Conservation (phyloP, 2,113 vertebrate species). For the Boulengeromyrus knoepffleri region DNA sequence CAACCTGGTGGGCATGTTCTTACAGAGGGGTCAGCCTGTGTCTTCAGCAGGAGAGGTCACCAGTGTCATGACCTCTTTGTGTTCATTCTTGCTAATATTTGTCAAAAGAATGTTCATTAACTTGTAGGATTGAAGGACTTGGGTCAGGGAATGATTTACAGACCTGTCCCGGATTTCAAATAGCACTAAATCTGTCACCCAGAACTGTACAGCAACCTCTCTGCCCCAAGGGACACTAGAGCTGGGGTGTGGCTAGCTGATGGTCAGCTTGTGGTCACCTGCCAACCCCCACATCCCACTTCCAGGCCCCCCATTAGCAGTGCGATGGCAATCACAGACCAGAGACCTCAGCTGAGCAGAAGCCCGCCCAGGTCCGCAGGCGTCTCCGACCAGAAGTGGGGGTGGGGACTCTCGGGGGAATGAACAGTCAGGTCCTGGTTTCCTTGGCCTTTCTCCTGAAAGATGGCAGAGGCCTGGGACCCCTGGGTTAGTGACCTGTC, state of each 20-base stretch:
- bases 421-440: neutral
- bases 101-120: neutral
- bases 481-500: neutral
- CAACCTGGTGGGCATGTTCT: neutral
- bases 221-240: neutral
- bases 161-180: neutral
- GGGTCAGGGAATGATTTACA: neutral
- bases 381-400: neutral
- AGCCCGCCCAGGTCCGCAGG: neutral
- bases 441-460: neutral
- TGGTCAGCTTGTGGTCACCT: neutral
- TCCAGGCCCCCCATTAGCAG: neutral
- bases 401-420: neutral
- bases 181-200: neutral
- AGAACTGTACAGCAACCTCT: neutral
- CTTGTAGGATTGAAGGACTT: neutral
- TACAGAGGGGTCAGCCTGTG: neutral
- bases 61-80: neutral
- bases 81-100: neutral
- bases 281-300: neutral
- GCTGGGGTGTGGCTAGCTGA: neutral
- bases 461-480: neutral
- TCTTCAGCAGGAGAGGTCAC: neutral
- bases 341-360: neutral
- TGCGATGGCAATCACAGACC: neutral